phyloP scores from a whole-genome alignment of 2,113 vertebrate genomes.

The Hepsetus odoe region DNA sequence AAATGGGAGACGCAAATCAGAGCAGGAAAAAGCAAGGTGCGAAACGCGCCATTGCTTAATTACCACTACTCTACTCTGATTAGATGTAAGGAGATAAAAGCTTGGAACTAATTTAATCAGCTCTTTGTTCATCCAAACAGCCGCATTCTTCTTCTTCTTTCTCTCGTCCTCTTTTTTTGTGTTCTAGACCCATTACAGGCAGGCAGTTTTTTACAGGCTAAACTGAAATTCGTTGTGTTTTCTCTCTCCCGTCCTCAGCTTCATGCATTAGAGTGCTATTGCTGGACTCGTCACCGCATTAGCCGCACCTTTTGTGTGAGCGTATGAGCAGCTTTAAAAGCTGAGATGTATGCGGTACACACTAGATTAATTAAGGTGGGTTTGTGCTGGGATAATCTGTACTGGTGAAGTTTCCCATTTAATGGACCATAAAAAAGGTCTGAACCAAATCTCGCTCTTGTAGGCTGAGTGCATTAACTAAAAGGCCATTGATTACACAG shows the following conservation, averaged over 20 bases:
- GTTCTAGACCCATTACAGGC: conserved; percentile 46
- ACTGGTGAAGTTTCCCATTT: conserved; percentile 46
- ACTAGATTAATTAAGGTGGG: conserved; percentile 49
- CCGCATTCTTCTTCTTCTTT: conserved; percentile 35
- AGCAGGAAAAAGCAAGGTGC: conserved; percentile 37
- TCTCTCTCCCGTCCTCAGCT: conserved; percentile 39
- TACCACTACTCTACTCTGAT: conserved; percentile 51
- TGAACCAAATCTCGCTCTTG: conserved; percentile 35
- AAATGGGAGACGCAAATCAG: conserved; percentile 35
- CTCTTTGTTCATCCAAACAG: conserved; percentile 53
- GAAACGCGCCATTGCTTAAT: conserved; percentile 53
- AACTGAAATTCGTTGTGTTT: conserved; percentile 50
- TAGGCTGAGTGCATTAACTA: conserved; percentile 48
- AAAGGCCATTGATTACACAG: conserved; percentile 55
- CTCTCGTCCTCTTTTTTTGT: conserved; percentile 27
- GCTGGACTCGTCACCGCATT: conserved; percentile 49
- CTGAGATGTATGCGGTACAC: conserved; percentile 30
- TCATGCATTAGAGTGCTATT: conserved; percentile 43
- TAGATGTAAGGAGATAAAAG: conserved; percentile 59
- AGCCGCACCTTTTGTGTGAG: conserved; percentile 47
- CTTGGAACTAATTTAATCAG: conserved; percentile 59
- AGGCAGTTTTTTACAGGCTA: conserved; percentile 35
- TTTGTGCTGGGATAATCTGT: conserved; percentile 45
- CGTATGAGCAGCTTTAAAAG: conserved; percentile 45
- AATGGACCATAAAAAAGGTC: conserved; percentile 47